These are phyloP conservation scores for Mantis religiosa DNA, from an alignment of 2,888 invertebrate species.

Conservation along the genomic window DNA sequence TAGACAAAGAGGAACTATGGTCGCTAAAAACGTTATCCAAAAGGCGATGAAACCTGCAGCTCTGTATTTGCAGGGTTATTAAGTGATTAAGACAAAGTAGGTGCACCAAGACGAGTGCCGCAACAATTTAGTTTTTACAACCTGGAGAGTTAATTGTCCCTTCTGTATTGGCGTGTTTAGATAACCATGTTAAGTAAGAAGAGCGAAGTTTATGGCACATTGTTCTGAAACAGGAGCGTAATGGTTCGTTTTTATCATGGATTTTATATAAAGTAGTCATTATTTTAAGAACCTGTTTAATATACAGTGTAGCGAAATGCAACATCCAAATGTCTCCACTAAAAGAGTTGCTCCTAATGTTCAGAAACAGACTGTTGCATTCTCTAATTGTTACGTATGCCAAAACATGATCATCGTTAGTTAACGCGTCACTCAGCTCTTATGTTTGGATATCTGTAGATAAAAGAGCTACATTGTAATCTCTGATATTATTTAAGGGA, in stretches of 20 bases:
- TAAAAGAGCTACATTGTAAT: too few species aligned
- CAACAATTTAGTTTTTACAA: background rate
- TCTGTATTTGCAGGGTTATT: background rate
- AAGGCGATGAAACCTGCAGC: background rate
- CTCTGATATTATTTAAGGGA: too few species aligned
- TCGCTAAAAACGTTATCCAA: background rate
- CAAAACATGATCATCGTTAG: too few species aligned
- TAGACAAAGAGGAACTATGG: too few species aligned
- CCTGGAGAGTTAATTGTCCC: background rate
- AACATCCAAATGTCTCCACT: too few species aligned
- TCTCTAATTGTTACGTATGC: too few species aligned
- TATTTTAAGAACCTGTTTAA: background rate
- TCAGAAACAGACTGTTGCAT: too few species aligned
- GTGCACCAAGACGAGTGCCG: background rate
- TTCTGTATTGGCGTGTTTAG: background rate
- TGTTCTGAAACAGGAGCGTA: background rate
- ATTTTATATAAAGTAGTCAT: background rate
- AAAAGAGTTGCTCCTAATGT: too few species aligned
- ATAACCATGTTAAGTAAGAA: background rate
- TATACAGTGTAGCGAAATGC: too few species aligned
- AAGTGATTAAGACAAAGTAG: background rate
- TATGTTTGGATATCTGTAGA: too few species aligned
- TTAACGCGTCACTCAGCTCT: too few species aligned
- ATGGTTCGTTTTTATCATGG: background rate
- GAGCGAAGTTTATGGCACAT: background rate